Base-by-base conservation (phyloP, 1,140 invertebrate species). In the Pectinophora gossypiella region DNA sequence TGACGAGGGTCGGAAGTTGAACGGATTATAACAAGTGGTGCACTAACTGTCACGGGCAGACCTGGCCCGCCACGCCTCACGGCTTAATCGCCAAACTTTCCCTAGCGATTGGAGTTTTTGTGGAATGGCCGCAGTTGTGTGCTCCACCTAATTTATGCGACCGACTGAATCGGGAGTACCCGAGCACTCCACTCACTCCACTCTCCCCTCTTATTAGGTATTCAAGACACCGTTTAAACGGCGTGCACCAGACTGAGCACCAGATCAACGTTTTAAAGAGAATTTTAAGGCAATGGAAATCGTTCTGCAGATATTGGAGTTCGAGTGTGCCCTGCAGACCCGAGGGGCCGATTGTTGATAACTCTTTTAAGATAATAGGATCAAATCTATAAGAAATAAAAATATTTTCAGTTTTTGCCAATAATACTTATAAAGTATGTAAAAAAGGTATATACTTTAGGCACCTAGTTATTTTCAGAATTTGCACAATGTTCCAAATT, bases 11-110 rank as follows among this genome's bases (percentile, higher is more conserved):
- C 71, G 65, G 72, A 85, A 86, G 80, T 86, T 82, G 66, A 76
- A 72, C 72, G 69, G 76, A 83, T 84, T 86, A 83, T 83, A 84
- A 84, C 76, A 84, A 85, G 79, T 81, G 82, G 78, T 68, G 78
- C 75, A 83, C 74, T 84, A 84, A 78, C 76, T 86, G 83, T 84
- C 83, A 76, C 61, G 66, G 71, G 68, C 83, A 86, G 83, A 76
- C 77, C 78, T 81, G 80, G 68, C 77, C 71, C 51, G 61, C 76
- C 76, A 79, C 79, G 76, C 71, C 79, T 80, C 74, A 71, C 75
- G 72, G 74, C 78, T 84, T 86, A 85, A 85, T 84, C 78, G 71
- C 72, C 80, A 71, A 85, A 85, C 76, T 85, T 85, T 77, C 59
- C 78, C 75, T 67, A 65, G 73, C 82, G 65, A 84, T 85, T 80